Base-by-base conservation (phyloP, 2,113 vertebrate species). In the Hemiprocne comata region DNA sequence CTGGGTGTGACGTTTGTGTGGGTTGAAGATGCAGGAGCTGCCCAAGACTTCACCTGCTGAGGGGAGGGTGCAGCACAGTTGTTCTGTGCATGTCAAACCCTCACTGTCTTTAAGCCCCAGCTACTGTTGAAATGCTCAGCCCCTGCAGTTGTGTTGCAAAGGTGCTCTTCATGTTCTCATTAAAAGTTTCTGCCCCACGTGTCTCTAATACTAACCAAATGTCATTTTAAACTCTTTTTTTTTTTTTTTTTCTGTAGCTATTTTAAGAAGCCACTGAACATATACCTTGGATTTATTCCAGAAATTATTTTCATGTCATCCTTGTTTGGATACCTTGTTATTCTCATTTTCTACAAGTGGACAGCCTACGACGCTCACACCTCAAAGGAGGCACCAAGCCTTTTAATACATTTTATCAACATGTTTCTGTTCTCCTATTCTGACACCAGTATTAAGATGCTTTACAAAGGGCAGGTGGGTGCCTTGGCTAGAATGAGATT, bases 351-450 rank as follows among this genome's bases (percentile, higher is more conserved):
- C 93, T 99, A 99, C 85, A 99, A 99, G 53, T 99, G 99, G 99
- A 81, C 98, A 4, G 98, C 98, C 5, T 99, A 99, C 0, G 94
- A 99, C 34, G 99, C 97, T 6, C 58, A 29, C 42, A 98, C 94
- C 1, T 99, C 99, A 10, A 98, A 89, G 94, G 97, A 98, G 5
- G 99, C 99, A 9, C 99, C 99, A 0, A 99, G 99, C 92, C 98
- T 99, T 70, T 98, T 99, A 94, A 99, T 99, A 57, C 98, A 99
- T 93, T 99, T 99, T 74, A 99, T 99, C 95, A 99, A 99, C 97
- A 99, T 99, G 99, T 99, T 99, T 95, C 98, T 99, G 54, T 99
- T 99, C 97, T 99, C 98, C 96, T 99, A 99, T 77, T 92, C 65
- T 1, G 99, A 99, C 76, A 96, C 98, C 58, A 98, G 87, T 46